phyloP scores from a whole-genome alignment of 2,113 vertebrate genomes.

The Sapayoa aenigma region DNA sequence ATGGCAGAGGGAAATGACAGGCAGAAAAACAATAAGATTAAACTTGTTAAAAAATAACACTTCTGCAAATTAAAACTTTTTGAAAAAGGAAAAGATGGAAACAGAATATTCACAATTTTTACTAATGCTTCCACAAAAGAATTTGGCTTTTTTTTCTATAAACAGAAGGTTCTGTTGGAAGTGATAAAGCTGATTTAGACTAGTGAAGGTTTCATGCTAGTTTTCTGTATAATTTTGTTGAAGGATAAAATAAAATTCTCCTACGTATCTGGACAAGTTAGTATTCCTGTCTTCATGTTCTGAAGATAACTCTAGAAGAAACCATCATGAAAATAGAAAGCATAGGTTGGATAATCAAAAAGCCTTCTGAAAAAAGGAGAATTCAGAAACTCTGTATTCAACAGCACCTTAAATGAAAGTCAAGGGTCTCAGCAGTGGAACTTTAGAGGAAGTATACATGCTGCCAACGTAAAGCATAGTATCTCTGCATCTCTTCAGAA shows the following conservation, averaged over 20 bases:
- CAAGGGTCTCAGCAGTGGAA: background rate
- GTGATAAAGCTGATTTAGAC: background rate
- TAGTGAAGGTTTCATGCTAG: background rate
- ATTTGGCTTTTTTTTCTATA: background rate
- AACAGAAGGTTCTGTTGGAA: background rate
- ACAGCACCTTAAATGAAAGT: background rate
- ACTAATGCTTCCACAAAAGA: background rate
- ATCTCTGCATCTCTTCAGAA: background rate
- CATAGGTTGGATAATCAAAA: background rate
- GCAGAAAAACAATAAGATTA: background rate
- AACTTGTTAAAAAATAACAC: background rate
- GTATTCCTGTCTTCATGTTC: background rate
- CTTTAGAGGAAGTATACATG: background rate
- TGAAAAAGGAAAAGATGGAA: background rate
- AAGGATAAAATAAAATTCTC: background rate
- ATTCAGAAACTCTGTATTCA: background rate
- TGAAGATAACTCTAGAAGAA: background rate
- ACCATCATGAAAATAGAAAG: background rate
- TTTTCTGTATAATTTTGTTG: background rate
- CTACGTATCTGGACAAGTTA: background rate
- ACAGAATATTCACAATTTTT: background rate
- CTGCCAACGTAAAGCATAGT: background rate
- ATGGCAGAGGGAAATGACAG: background rate
- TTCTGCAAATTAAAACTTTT: background rate
- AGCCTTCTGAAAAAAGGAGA: background rate